Base-by-base conservation (phyloP, 2,888 invertebrate genomes). In the Scaptomyza parva region DNA sequence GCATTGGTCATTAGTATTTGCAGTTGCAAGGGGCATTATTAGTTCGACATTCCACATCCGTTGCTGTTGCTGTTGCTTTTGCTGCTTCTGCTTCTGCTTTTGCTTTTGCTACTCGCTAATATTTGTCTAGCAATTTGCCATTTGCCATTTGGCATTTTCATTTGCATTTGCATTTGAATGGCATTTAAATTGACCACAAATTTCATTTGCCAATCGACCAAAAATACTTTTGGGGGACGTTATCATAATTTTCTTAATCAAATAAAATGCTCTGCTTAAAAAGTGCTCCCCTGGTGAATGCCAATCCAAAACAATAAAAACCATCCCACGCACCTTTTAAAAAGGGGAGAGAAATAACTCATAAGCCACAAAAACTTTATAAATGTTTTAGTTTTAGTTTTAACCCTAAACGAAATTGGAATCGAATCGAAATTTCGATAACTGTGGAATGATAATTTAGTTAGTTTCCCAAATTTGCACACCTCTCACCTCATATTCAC, bases 81-180 rank as follows among this genome's bases (percentile, higher is more conserved):
- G 20, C 28, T 9, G 12, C 48, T 35, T 17, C 57, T 26, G 11
- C 12, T 30, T 28, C 9, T 28, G 33, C n/a, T n/a, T 1, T 9
- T 28, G 28, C 28, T 28, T n/a, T n/a, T 28, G 28, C 28, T 1
- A 24, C 22, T 24, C 4, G 22, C 22, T 28, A 3, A 14, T 55
- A 48, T 62, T 53, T 48, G 59, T 55, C 53, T 28, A 59, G 39
- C 67, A 72, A 67, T 72, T 74, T 73, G 54, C 18, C 51, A 57
- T 62, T 83, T 71, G 59, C 74, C n/a, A n/a, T n/a, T n/a, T n/a
- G n/a, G n/a, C n/a, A n/a, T n/a, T n/a, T n/a, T n/a, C n/a, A n/a
- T n/a, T n/a, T n/a, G n/a, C n/a, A n/a, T n/a, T 83, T 71, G 59
- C 74, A 74, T 77, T 65, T 54, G 62, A 72, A 72, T 82, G 50